These are phyloP conservation scores for Takifugu bimaculatus DNA, from an alignment of 2,113 vertebrate species.

Conservation along the genomic window DNA sequence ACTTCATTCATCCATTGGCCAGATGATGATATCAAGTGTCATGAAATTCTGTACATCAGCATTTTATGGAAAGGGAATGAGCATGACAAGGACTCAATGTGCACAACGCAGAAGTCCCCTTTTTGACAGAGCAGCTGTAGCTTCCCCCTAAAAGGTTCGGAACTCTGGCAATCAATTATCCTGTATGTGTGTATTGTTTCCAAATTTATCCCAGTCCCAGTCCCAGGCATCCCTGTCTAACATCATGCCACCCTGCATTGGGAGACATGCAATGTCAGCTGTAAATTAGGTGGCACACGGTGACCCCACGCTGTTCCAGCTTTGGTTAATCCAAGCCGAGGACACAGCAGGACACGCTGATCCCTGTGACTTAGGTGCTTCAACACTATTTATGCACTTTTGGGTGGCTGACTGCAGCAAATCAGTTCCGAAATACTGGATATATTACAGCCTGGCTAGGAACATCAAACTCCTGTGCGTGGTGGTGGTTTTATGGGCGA, in stretches of 20 bases:
- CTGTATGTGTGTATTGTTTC: constrained; percentile 57
- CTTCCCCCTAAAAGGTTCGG: constrained; percentile 57
- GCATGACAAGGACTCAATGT: no score
- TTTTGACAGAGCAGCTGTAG: constrained; percentile 21
- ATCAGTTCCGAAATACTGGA: constrained; percentile 27
- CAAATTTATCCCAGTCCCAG: constrained; percentile 51
- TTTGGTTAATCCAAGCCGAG: constrained; percentile 54
- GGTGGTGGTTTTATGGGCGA: neutral
- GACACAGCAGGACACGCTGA: constrained; percentile 46
- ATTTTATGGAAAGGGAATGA: no score
- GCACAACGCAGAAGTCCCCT: no score
- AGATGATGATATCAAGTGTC: no score
- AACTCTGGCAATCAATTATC: constrained; percentile 61
- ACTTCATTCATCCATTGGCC: no score
- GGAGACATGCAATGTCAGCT: constrained; percentile 59
- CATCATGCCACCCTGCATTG: constrained; percentile 44
- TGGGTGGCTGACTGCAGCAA: constrained; percentile 6
- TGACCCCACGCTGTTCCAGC: constrained; percentile 52
- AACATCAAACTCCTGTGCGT: constrained; percentile 10
- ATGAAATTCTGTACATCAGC: no score
- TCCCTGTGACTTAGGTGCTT: constrained; percentile 42
- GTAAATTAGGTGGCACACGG: constrained; percentile 58
- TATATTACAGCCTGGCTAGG: constrained; percentile 12
- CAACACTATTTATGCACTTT: constrained; percentile 39
- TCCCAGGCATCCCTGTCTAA: constrained; percentile 41